Percentiles rank a stretch among this genome's conserved stretches.
phyloP scores from a whole-genome alignment of 2,797 vertebrate species.

The Forpus xanthops region DNA sequence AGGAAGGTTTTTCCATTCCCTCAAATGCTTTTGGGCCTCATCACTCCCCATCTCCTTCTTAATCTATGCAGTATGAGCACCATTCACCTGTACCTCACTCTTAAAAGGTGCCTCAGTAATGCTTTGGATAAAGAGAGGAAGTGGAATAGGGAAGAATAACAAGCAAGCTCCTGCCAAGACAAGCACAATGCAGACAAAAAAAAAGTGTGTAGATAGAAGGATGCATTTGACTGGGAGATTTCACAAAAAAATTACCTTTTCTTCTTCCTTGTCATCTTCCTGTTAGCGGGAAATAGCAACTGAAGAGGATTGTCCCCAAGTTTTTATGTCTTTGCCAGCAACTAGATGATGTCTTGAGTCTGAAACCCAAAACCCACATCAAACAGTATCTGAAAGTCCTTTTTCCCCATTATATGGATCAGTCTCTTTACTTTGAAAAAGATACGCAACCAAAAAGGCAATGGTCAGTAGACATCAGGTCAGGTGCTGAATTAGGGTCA shows the following conservation, averaged over 20 bases:
- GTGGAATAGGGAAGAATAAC: background rate
- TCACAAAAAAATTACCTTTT: background rate
- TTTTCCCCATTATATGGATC: background rate
- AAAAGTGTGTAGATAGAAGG: background rate
- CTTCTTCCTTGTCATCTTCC: background rate
- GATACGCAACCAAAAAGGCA: background rate
- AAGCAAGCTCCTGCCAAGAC: background rate
- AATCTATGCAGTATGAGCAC: background rate
- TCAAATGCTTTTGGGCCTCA: background rate
- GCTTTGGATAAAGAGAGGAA: background rate
- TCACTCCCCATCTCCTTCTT: background rate
- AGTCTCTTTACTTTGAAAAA: background rate
- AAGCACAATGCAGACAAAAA: background rate
- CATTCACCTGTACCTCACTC: background rate
- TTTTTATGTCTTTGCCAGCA: background rate
- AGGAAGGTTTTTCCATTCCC: background rate
- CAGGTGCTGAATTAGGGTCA: background rate
- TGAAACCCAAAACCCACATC: background rate
- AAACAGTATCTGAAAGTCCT: background rate
- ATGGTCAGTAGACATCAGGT: background rate
- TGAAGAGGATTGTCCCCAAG: background rate
- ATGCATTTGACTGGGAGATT: background rate
- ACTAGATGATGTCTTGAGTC: background rate
- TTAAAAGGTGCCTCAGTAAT: fast-evolving
- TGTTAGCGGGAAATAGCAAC: background rate